Conservation (phyloP, 2,797 vertebrate species). For the Cyclura pinguis region DNA sequence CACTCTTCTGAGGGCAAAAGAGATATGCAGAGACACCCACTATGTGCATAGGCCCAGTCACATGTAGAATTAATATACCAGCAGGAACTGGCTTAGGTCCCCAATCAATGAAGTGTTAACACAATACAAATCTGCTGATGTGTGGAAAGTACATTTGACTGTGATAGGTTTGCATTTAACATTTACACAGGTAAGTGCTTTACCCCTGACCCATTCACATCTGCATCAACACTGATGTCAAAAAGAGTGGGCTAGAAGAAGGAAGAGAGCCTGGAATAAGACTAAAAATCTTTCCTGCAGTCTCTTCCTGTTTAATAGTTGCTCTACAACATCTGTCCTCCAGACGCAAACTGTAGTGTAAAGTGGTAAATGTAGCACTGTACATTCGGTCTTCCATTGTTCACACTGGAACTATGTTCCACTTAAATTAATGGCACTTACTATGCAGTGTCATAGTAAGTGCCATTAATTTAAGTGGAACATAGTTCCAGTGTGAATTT, state of each 20-base stretch:
- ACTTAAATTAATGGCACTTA: not conserved
- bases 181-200: not conserved
- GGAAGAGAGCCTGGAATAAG: not conserved
- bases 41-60: not conserved
- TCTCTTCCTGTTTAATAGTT: not conserved
- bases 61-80: not conserved
- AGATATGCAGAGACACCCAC: not conserved
- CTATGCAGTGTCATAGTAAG: not conserved
- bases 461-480: not conserved
- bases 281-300: not conserved
- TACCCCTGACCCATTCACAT: not conserved
- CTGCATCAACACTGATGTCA: not conserved
- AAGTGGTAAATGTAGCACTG: not conserved
- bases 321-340: not conserved
- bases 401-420: not conserved
- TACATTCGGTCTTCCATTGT: not conserved
- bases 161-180: not conserved
- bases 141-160: not conserved
- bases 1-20: not conserved
- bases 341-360: not conserved
- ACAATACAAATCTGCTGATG: not conserved
- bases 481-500: not conserved
- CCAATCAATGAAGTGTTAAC: constrained; percentile 1
- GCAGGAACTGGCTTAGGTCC: not conserved
- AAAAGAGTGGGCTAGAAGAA: not conserved